Conservation (phyloP, 1,140 invertebrate genomes). For the Subanguina moxae region DNA sequence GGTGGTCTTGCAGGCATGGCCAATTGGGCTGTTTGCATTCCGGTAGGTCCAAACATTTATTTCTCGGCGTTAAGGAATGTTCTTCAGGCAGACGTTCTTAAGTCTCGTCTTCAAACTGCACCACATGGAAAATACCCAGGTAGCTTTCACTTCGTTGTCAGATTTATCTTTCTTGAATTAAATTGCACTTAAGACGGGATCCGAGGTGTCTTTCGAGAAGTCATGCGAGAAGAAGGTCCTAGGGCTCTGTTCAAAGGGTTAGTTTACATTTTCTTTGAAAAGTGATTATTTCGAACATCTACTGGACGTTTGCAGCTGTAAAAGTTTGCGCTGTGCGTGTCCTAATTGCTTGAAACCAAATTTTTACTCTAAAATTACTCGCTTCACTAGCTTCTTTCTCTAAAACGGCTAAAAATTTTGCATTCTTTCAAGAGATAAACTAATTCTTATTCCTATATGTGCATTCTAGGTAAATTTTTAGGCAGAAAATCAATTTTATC, state of each 20-base stretch:
- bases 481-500: too few relatives aligned
- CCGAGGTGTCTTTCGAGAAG: conserved; percentile 73
- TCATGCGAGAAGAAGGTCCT: conserved; percentile 76
- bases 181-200: conserved; percentile 65
- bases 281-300: too few relatives aligned
- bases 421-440: too few relatives aligned
- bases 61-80: conserved; percentile 60
- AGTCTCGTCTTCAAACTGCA: conserved; percentile 86
- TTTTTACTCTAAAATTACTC: too few relatives aligned
- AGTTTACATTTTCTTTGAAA: too few relatives aligned
- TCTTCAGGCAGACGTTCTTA: conserved; percentile 69
- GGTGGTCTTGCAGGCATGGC: conserved; percentile 90
- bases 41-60: conserved; percentile 65
- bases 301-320: too few relatives aligned
- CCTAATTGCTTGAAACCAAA: too few relatives aligned
- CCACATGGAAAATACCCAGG: conserved; percentile 79
- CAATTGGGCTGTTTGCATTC: conserved; percentile 92
- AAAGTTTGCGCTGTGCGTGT: too few relatives aligned
- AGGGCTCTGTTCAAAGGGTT: conserved; percentile 73
- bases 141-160: not conserved
- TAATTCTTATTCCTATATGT: too few relatives aligned
- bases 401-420: too few relatives aligned
- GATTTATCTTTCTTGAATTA: not conserved
- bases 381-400: too few relatives aligned
- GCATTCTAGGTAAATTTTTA: too few relatives aligned